Conservation (phyloP, 2,888 invertebrate genomes). For the Carabus problematicus region DNA sequence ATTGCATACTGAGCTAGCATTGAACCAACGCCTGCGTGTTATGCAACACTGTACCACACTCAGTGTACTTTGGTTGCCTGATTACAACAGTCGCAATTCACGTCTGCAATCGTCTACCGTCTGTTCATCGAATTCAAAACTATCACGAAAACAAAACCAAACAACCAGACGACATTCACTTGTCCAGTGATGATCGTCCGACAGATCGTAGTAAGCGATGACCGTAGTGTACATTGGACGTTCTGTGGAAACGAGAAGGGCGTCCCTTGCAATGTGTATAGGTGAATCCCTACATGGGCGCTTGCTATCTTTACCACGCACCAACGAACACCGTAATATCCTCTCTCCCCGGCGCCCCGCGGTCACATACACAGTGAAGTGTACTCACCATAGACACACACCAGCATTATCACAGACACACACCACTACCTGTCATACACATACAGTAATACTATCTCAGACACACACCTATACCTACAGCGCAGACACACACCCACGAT, state of each 20-base stretch:
- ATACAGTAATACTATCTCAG: too few species aligned
- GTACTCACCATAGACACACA: not conserved
- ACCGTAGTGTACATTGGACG: not conserved
- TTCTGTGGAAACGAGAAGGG: not conserved
- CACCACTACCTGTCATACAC: not conserved
- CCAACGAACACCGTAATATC: constrained; percentile 20
- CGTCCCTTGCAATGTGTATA: not conserved
- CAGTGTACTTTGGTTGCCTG: too few species aligned
- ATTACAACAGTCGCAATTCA: too few species aligned
- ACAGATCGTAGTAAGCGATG: not conserved
- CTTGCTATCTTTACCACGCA: constrained; percentile 30
- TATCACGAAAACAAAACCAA: not conserved
- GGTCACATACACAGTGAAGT: constrained; percentile 5
- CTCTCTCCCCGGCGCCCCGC: too few species aligned
- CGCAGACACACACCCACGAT: not conserved
- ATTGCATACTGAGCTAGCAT: too few species aligned
- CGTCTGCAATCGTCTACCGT: not conserved
- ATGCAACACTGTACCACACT: too few species aligned
- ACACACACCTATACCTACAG: too few species aligned
- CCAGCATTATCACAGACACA: constrained; percentile 2
- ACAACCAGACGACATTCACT: not conserved
- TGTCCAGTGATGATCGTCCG: not conserved
- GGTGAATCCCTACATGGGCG: constrained; percentile 20
- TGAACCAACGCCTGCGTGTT: too few species aligned
- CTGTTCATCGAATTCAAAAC: not conserved